Percentiles rank a stretch among this genome's conserved stretches.
These are phyloP conservation scores for Drosophila subquinaria DNA, from an alignment of 2,888 invertebrate species.

Conservation along the genomic window DNA sequence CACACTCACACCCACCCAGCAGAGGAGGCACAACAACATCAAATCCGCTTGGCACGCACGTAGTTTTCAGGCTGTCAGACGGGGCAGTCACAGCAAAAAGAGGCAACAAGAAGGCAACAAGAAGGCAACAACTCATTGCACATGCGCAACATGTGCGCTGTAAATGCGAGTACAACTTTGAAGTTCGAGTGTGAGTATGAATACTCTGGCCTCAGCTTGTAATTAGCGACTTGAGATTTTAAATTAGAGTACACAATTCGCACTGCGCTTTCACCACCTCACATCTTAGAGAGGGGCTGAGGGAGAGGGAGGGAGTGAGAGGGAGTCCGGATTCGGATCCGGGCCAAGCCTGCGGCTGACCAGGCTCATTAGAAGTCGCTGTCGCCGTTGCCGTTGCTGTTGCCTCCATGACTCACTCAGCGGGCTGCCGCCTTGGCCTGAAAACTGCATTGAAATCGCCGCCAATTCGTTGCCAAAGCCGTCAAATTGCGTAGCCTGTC, in stretches of 20 bases:
- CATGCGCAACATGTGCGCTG: conserved; percentile 69
- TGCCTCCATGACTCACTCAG: conserved; percentile 61
- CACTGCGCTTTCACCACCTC: conserved; percentile 65
- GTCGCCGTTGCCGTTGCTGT: conserved; percentile 11
- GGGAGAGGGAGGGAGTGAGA: neutral
- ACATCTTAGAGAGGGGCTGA: neutral
- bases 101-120: conserved; percentile 12
- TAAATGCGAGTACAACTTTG: conserved; percentile 23
- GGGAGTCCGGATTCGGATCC: neutral
- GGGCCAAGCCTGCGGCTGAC: conserved; percentile 42
- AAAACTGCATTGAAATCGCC: conserved; percentile 51
- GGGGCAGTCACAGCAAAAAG: conserved; percentile 39
- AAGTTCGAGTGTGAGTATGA: conserved; percentile 27
- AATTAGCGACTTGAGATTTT: conserved; percentile 67
- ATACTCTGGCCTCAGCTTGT: conserved; percentile 48
- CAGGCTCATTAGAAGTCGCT: conserved; percentile 65
- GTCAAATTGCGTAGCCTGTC: conserved; percentile 67
- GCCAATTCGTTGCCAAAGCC: conserved; percentile 51
- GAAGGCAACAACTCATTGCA: conserved; percentile 66
- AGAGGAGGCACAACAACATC: conserved; percentile 34
- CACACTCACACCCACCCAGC: conserved; percentile 31
- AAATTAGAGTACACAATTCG: conserved; percentile 67
- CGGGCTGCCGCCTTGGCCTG: conserved; percentile 64
- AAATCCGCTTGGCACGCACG: conserved; percentile 81
- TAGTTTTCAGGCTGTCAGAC: conserved; percentile 53